Conservation (phyloP, 2,888 invertebrate genomes). For the Silvanus unidentatus region DNA sequence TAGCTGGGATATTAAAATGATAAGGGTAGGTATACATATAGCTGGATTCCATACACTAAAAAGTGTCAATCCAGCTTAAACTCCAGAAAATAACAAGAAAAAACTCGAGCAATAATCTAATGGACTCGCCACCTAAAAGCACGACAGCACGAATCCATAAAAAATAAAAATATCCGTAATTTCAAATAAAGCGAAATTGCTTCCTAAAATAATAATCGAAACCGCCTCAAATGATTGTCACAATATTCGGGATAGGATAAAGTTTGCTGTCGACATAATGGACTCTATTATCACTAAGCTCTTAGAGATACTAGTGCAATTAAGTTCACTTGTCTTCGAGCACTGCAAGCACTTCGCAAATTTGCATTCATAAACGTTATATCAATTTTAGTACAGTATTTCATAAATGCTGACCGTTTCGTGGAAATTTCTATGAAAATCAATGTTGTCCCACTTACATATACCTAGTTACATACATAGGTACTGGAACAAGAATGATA, state of each 20-base stretch:
- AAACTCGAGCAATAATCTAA: too few relatives aligned
- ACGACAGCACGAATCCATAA: conserved; percentile 8
- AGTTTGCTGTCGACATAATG: conserved; percentile 13
- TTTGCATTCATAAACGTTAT: conserved; percentile 10
- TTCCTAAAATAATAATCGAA: conserved; percentile 17
- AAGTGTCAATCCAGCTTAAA: conserved; percentile 28
- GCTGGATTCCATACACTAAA: conserved; percentile 65
- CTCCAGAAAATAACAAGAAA: conserved; percentile 9
- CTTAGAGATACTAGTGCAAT: conserved; percentile 8
- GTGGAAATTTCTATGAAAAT: conserved; percentile 15
- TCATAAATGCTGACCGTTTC: conserved; percentile 20
- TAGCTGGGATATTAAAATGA: conserved; percentile 62
- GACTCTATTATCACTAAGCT: conserved; percentile 15
- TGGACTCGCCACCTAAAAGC: not conserved
- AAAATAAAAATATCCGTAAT: conserved; percentile 11
- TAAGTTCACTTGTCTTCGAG: conserved; percentile 14
- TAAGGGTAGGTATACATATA: conserved; percentile 64
- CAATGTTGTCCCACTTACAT: conserved; percentile 15
- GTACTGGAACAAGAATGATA: conserved; percentile 20
- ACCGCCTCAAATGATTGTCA: conserved; percentile 17
- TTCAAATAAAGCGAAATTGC: conserved; percentile 21
- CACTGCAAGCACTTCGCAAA: conserved; percentile 8
- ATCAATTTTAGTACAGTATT: conserved; percentile 13
- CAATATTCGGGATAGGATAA: conserved; percentile 15
- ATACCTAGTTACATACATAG: conserved; percentile 21